A percentile compares a stretch with the other conserved stretches of the same genome.
These are phyloP conservation scores for Typhlichthys subterraneus DNA, from an alignment of 2,797 vertebrate species.

Conservation along the genomic window DNA sequence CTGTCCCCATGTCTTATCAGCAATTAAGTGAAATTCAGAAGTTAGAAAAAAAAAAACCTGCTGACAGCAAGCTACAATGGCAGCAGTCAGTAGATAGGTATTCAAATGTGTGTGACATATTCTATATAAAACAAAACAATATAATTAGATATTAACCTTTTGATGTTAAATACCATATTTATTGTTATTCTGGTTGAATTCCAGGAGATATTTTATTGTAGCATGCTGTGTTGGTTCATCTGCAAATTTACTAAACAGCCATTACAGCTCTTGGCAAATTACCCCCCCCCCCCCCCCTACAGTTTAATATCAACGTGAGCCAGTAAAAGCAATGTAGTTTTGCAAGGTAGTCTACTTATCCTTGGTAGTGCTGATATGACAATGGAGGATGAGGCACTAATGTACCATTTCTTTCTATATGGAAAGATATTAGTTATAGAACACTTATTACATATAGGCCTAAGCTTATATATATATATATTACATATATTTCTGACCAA, in stretches of 20 bases:
- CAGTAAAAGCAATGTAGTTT: constrained; percentile 28
- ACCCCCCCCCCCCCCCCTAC: too few species aligned
- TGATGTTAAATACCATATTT: constrained; percentile 11
- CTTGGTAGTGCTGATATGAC: background rate
- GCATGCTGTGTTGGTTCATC: background rate
- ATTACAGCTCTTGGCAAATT: too few species aligned
- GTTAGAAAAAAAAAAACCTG: background rate
- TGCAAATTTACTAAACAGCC: too few species aligned
- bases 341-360: constrained; percentile 18
- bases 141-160: too few species aligned
- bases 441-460: too few species aligned
- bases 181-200: background rate
- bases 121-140: too few species aligned
- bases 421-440: too few species aligned
- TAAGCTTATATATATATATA: too few species aligned
- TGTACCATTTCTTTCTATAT: background rate
- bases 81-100: background rate
- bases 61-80: background rate
- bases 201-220: background rate
- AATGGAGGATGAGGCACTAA: constrained; percentile 5
- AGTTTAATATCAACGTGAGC: background rate
- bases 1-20: background rate
- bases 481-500: too few species aligned
- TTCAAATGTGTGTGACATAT: background rate
- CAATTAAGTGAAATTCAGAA: background rate